A percentile compares a stretch with the other conserved stretches of the same genome.
Evolutionary conservation across 2,113 vertebrate genomes (phyloP).

Genomic region (Ascaphus truei): DNA sequence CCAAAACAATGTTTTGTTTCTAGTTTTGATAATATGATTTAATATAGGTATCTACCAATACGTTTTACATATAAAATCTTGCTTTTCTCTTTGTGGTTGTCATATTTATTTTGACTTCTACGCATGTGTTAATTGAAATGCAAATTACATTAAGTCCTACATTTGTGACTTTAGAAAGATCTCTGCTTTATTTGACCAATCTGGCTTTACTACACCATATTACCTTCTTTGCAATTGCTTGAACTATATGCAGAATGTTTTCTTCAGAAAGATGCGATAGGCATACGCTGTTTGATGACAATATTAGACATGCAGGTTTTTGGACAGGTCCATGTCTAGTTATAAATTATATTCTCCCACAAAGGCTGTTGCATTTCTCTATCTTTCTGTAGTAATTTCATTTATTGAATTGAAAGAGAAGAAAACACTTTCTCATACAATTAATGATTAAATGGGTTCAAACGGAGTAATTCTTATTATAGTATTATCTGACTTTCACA

Average conservation of each 20-base stretch:
- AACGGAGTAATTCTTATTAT: constrained; percentile 28
- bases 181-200: neutral
- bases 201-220: neutral
- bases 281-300: neutral
- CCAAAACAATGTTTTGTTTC: too few relatives aligned
- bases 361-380: neutral
- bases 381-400: neutral
- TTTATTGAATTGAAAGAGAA: neutral
- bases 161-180: neutral
- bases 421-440: constrained; percentile 12
- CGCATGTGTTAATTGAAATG: constrained; percentile 15
- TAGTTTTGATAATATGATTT: too few relatives aligned
- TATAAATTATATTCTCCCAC: constrained; percentile 11
- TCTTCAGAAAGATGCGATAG: constrained; percentile 1
- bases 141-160: neutral
- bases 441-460: constrained; percentile 28
- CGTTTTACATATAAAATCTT: too few relatives aligned
- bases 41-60: too few relatives aligned
- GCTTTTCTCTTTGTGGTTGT: too few relatives aligned
- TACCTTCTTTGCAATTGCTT: neutral
- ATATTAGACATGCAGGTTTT: neutral
- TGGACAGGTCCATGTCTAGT: neutral
- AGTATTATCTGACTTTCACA: constrained; percentile 30
- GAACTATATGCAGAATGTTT: neutral
- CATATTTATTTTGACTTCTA: neutral